These are phyloP conservation scores for Subacronicta megacephala DNA, from an alignment of 2,888 invertebrate genomes.

Conservation along the genomic window DNA sequence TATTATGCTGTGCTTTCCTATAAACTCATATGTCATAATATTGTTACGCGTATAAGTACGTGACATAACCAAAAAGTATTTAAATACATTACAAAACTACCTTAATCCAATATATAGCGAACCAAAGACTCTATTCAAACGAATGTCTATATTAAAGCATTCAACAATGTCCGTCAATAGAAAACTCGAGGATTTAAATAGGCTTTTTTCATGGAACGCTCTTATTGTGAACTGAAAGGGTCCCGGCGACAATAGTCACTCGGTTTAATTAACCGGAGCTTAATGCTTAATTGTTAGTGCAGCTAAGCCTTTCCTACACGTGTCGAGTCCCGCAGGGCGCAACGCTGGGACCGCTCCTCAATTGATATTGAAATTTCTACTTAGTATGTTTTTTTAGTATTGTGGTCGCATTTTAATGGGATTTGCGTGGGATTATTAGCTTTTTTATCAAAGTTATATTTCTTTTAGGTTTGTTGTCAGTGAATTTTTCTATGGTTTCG, in stretches of 20 bases:
- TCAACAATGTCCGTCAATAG: slow-evolving; percentile 62
- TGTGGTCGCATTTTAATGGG: slow-evolving; percentile 55
- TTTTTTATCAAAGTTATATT: slow-evolving; percentile 49
- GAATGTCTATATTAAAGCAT: slow-evolving; percentile 64
- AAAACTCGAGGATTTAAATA: slow-evolving; percentile 76
- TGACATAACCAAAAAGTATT: slow-evolving; percentile 25
- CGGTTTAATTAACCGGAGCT: slow-evolving; percentile 88
- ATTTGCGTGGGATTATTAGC: slow-evolving; percentile 55
- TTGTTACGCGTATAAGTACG: not conserved
- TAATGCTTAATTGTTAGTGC: slow-evolving; percentile 88
- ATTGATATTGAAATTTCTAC: slow-evolving; percentile 81
- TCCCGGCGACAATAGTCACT: slow-evolving; percentile 82
- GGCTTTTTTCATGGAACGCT: slow-evolving; percentile 78
- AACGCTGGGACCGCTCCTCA: slow-evolving; percentile 66
- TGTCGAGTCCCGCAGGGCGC: slow-evolving; percentile 80
- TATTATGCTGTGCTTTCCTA: no score
- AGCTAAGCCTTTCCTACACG: slow-evolving; percentile 86
- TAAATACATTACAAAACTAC: slow-evolving; percentile 42
- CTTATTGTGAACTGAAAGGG: slow-evolving; percentile 85
- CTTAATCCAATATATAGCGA: slow-evolving; percentile 48
- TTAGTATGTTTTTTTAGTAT: slow-evolving; percentile 56
- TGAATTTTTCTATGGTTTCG: slow-evolving; percentile 10
- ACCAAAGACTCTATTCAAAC: slow-evolving; percentile 56
- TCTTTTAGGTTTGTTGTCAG: slow-evolving; percentile 9
- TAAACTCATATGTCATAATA: not conserved